Base-by-base conservation (phyloP, 2,113 vertebrate genomes). In the Daphoenositta chrysoptera region DNA sequence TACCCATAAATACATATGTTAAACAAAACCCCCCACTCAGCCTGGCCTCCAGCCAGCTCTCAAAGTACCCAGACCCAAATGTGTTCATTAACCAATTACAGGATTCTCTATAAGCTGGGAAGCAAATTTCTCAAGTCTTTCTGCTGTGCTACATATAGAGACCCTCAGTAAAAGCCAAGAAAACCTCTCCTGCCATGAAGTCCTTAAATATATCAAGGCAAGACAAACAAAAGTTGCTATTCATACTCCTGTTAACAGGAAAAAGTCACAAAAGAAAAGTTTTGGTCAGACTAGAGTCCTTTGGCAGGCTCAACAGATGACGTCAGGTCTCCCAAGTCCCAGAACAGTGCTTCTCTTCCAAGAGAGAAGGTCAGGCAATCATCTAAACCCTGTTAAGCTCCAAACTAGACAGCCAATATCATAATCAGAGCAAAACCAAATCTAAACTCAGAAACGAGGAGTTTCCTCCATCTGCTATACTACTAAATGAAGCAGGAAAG, bases 1-100 rank as follows among this genome's bases (percentile, higher is more conserved):
- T 35, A 61, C 11, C 2, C 11, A 8, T 26, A 35, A 9, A 45
- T 15, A 42, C 8, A 10, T 5, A 35, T 0, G 0, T 51, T 42
- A 76, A 42, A 48, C 19, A 66, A 56, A 82, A 16, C 31, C 20
- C 28, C 44, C 17, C 35, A 42, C 15, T n/a, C 35, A 81, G 11
- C 14, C 35, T 51, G 48, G 40, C 19, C 40, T 68, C 31, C 40
- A 64, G 21, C 21, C n/a, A 83, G 58, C 44, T 65, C 33, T 61
- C 47, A 13, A 80, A 61, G 30, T 47, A 72, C 11, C 27, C 22
- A 65, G 21, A 51, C 16, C 7, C 7, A 39, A 26, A 57, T 8
- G 15, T 15, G 6, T 69, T 68, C 15, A 40, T 40, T 40, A 79
- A 47, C 13, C 17, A 77, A 19, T 23, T 70, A 56, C 13, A 81